Base-by-base conservation (phyloP, 2,113 vertebrate genomes). In the Terrapene triunguis region DNA sequence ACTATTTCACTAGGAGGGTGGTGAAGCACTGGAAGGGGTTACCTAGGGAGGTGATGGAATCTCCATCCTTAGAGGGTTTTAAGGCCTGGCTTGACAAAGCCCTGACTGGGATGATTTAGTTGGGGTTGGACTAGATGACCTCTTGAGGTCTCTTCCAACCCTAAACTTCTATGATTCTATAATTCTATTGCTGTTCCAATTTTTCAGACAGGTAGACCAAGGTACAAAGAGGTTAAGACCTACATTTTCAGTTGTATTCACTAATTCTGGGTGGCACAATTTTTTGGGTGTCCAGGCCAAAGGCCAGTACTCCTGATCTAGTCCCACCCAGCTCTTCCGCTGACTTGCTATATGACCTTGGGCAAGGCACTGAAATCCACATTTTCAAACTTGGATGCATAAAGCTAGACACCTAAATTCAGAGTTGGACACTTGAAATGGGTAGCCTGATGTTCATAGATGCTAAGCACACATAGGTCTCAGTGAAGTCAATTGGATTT, bases 221-320 rank as follows among this genome's bases (percentile, higher is more conserved):
- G 87, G 55, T 24, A 88, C 35, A 21, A 0, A 0, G 48, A 94
- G 3, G 69, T 12, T 55, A 69, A 54, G 72, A 38, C 25, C 25
- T 44, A 24, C 11, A 78, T 87, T 25, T 78, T 79, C 42, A 87
- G 5, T 6, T 82, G 25, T 42, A 47, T 32, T 19, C 47, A 29
- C 42, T 87, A 53, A 55, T 79, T 57, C 74, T 85, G 38, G 62
- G 62, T n/a, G 29, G 6, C 32, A 35, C 13, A 35, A 7, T 16
- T 32, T 69, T 69, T n/a, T 35, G 35, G 17, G 35, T 16, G 17
- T 69, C 48, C 7, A 16, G 78, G 22, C 25, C 6, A 27, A 50
- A 96, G 90, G 86, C 50, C 42, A 81, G 24, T 10, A n/a, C 12
- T 91, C 19, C 53, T 48, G 57, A 78, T 27, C 51, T 59, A 47